phyloP scores from a whole-genome alignment of 2,888 invertebrate species.

The Idaea straminata region DNA sequence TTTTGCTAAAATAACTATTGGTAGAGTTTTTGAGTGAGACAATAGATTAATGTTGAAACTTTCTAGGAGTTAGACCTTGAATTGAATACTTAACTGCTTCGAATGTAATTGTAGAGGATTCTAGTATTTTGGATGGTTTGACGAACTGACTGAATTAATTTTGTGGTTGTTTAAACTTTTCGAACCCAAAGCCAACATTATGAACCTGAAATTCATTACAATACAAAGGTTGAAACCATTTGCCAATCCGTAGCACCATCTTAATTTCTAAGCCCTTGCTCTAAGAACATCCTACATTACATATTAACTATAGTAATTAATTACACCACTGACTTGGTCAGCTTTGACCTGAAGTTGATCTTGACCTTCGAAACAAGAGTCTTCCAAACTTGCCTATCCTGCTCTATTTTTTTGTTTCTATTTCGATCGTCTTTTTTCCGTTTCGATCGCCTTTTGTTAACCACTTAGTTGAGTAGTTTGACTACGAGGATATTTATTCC shows the following conservation, averaged over 20 bases:
- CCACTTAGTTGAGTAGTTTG: too few species aligned
- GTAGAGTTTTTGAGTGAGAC: not conserved
- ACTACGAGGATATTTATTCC: too few species aligned
- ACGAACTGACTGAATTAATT: not conserved
- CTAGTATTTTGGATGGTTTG: not conserved
- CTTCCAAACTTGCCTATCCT: too few species aligned
- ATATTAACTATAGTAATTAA: too few species aligned
- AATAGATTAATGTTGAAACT: not conserved
- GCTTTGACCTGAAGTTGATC: too few species aligned
- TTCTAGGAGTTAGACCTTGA: not conserved
- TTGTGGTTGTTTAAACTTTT: not conserved
- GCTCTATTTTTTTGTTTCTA: too few species aligned
- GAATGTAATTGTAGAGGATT: not conserved
- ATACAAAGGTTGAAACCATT: not conserved
- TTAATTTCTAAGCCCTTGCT: not conserved
- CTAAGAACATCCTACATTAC: not conserved
- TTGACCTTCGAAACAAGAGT: too few species aligned
- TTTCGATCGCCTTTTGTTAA: too few species aligned
- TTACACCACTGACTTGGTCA: too few species aligned
- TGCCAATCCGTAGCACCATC: not conserved
- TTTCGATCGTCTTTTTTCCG: too few species aligned
- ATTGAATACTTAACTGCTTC: not conserved
- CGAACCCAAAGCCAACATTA: not conserved
- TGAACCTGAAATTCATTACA: not conserved
- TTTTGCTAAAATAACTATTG: not conserved